These are phyloP conservation scores for Sylvietta virens DNA, from an alignment of 2,113 vertebrate genomes.

Conservation along the genomic window DNA sequence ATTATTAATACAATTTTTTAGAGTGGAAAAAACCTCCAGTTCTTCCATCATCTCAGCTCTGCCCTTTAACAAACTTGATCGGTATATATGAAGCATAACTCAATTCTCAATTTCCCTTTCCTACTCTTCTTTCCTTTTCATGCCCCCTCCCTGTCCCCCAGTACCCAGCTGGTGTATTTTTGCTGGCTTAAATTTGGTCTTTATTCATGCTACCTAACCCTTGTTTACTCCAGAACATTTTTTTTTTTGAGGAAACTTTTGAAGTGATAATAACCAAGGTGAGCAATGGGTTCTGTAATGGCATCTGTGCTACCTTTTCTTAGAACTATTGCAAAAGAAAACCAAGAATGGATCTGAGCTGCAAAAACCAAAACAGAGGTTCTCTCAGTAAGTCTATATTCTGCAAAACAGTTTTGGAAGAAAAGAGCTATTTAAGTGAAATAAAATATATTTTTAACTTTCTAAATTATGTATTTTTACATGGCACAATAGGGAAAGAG, in stretches of 20 bases:
- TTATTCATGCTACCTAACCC: not conserved
- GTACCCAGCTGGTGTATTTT: not conserved
- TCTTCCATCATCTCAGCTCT: not conserved
- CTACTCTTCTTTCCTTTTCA: too few relatives aligned
- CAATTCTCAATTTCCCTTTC: not conserved
- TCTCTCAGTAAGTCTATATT: not conserved
- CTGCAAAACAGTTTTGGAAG: not conserved
- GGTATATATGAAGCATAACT: not conserved
- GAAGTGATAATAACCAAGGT: not conserved
- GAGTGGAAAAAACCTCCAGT: not conserved
- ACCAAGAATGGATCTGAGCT: not conserved
- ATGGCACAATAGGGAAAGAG: not conserved
- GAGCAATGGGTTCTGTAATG: not conserved
- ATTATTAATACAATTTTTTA: not conserved
- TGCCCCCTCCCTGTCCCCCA: fast-evolving
- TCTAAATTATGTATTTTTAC: not conserved
- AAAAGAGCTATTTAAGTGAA: not conserved
- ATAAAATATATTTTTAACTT: not conserved
- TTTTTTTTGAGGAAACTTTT: not conserved
- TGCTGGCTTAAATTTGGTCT: not conserved
- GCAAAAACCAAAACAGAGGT: not conserved
- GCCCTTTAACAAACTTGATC: not conserved
- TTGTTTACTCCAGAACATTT: not conserved
- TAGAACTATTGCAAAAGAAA: not conserved
- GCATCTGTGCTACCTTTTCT: not conserved